Evolutionary conservation across 1,140 invertebrate genomes (phyloP).

Genomic region (Paracyclopina nana): DNA sequence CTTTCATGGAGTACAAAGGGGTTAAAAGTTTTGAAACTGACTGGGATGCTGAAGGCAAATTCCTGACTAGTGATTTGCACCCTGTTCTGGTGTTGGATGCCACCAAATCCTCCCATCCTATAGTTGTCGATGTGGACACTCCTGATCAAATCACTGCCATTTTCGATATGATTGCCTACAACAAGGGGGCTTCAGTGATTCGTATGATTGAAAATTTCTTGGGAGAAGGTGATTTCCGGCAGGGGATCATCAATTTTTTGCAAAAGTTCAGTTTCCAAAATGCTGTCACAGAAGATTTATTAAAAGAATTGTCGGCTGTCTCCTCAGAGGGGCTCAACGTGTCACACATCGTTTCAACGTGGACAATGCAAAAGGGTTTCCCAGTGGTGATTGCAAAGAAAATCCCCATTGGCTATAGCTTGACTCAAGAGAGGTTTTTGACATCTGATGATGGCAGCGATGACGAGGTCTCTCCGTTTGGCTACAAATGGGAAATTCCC

Average conservation of each 20-base stretch:
- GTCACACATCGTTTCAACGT: slow-evolving; percentile 26
- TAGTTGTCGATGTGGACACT: slow-evolving; percentile 40
- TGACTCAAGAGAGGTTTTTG: slow-evolving; percentile 53
- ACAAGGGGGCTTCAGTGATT: slow-evolving; percentile 63
- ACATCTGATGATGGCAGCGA: slow-evolving; percentile 27
- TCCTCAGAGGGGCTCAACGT: slow-evolving; percentile 16
- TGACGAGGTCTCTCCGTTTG: slow-evolving; percentile 17
- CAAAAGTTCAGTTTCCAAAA: slow-evolving; percentile 45
- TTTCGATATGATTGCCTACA: slow-evolving; percentile 67
- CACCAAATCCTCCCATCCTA: slow-evolving; percentile 33
- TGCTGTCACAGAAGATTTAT: slow-evolving; percentile 56
- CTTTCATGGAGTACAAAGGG: slow-evolving; percentile 30
- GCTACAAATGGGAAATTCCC: slow-evolving; percentile 52
- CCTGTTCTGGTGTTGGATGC: slow-evolving; percentile 30
- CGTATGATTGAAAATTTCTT: slow-evolving; percentile 74
- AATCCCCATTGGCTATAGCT: slow-evolving; percentile 27
- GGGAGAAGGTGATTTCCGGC: slow-evolving; percentile 45
- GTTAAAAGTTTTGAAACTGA: slow-evolving; percentile 23
- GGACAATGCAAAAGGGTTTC: slow-evolving; percentile 30
- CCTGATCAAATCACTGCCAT: slow-evolving; percentile 53
- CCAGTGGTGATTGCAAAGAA: slow-evolving; percentile 24
- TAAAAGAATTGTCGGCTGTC: slow-evolving; percentile 35
- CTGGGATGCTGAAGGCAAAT: slow-evolving; percentile 29
- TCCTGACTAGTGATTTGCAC: slow-evolving; percentile 28
- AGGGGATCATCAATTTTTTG: slow-evolving; percentile 49